Evolutionary conservation across 2,888 invertebrate species (phyloP).

Genomic region (Melanostoma mellinum): DNA sequence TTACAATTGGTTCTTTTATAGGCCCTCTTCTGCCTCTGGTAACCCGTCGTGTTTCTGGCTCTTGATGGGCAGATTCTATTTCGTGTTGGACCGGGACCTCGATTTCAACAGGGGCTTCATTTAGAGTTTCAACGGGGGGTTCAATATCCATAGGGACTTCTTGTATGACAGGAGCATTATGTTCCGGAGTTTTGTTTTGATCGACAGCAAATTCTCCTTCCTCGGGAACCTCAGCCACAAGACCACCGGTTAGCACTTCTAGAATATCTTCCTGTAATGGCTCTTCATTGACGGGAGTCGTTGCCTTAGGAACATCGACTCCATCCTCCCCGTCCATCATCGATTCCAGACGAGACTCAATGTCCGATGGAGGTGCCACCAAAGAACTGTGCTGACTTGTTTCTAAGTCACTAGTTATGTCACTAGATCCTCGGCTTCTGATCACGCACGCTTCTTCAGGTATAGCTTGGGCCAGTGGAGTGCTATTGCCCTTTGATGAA

Average conservation of each 20-base stretch:
- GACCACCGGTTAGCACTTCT: slow-evolving; percentile 78
- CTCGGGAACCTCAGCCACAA: slow-evolving; percentile 50
- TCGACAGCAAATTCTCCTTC: slow-evolving; percentile 8
- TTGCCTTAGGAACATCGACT: slow-evolving; percentile 75
- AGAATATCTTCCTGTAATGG: slow-evolving; percentile 80
- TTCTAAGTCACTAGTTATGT: slow-evolving; percentile 81
- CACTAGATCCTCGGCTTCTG: slow-evolving; percentile 81
- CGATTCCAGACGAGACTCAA: slow-evolving; percentile 81
- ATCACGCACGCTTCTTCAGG: slow-evolving; percentile 81
- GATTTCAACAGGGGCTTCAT: too few relatives aligned
- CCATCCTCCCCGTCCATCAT: slow-evolving; percentile 79
- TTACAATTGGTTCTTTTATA: slow-evolving; percentile 30
- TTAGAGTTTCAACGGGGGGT: too few relatives aligned
- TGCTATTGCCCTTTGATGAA: slow-evolving; percentile 81
- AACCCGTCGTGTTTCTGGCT: slow-evolving; percentile 72
- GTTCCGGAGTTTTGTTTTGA: slow-evolving; percentile 3
- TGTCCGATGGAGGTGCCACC: slow-evolving; percentile 81
- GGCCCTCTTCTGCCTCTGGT: slow-evolving; percentile 76
- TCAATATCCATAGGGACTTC: too few relatives aligned
- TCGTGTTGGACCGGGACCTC: too few relatives aligned
- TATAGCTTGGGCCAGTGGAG: slow-evolving; percentile 78
- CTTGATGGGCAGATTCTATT: slow-evolving; percentile 18
- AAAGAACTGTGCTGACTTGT: slow-evolving; percentile 82
- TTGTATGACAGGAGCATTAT: slow-evolving; percentile 11
- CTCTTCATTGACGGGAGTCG: slow-evolving; percentile 73